Evolutionary conservation across 2,113 vertebrate species (phyloP).

Genomic region (Lasiurus borealis): DNA sequence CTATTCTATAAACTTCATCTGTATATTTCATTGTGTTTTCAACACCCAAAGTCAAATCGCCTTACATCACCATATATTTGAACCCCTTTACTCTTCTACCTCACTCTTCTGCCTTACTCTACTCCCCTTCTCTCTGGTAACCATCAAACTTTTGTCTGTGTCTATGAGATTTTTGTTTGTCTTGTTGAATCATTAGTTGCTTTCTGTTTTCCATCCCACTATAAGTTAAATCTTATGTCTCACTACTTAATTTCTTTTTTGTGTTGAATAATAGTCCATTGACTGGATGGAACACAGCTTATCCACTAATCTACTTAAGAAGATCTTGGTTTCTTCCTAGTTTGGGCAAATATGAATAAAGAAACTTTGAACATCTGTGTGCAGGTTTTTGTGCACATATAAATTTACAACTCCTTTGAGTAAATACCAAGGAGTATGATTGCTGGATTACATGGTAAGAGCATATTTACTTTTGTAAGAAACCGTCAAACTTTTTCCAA

Average conservation of each 20-base stretch:
- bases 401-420: neutral
- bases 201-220: neutral
- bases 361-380: neutral
- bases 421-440: neutral
- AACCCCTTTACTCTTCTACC: neutral
- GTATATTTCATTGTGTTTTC: neutral
- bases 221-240: neutral
- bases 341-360: neutral
- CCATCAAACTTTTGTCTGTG: neutral
- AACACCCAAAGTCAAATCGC: neutral
- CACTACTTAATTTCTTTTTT: neutral
- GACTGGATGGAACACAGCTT: neutral
- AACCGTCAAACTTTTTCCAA: neutral
- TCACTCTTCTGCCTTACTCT: neutral
- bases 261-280: neutral
- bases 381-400: neutral
- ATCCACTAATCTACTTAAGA: neutral
- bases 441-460: neutral
- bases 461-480: neutral
- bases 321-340: neutral
- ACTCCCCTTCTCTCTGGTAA: neutral
- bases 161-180: neutral
- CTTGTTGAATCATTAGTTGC: neutral
- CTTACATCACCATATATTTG: neutral
- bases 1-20: neutral